Base-by-base conservation (phyloP, 2,113 vertebrate species). In the Pterophyllum scalare region DNA sequence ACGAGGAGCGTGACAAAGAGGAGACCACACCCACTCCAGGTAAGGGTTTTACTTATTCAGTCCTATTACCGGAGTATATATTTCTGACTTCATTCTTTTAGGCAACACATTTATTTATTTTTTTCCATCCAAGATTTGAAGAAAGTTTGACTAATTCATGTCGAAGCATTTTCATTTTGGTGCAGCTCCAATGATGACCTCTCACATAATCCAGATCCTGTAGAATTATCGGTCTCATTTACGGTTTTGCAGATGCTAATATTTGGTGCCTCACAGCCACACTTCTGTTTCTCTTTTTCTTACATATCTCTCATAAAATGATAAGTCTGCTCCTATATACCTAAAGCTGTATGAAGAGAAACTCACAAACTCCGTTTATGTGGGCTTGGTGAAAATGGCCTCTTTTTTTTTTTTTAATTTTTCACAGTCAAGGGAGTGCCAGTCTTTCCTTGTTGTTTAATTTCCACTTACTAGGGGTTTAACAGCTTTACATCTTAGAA, bases 1-100 rank as follows among this genome's bases (percentile, higher is more conserved):
- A 99, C 2, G 98, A 98, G 72, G 96, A 95, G 85, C 96, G 97
- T 5, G 97, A 99, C 91, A 94, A 94, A 84, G 95, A 94, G 82
- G 97, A 96, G 57, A 62, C 89, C 1, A n/a, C 91, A 46, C 85
- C 94, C 57, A 82, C 91, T 65, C 90, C 96, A 95, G 98, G 84
- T 86, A 62, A 64, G 74, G 54, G 20, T 15, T 35, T 38, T 49
- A 40, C 6, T 22, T 26, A 2, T 80, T 60, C 19, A 10, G 0
- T 43, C 46, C 15, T 46, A 28, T 78, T 5, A 52, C 0, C 59
- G 28, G 2, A 38, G 26, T 5, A 38, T 0, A 14, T 38, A 59
- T 49, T 59, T 59, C 4, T 52, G 24, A 70, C 49, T 49, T 26
- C 28, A 19, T 49, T 49, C 22, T 70, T 67, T 67, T n/a, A 20